Evolutionary conservation across 1,140 invertebrate genomes (phyloP).

Genomic region (Amphibalanus amphitrite): DNA sequence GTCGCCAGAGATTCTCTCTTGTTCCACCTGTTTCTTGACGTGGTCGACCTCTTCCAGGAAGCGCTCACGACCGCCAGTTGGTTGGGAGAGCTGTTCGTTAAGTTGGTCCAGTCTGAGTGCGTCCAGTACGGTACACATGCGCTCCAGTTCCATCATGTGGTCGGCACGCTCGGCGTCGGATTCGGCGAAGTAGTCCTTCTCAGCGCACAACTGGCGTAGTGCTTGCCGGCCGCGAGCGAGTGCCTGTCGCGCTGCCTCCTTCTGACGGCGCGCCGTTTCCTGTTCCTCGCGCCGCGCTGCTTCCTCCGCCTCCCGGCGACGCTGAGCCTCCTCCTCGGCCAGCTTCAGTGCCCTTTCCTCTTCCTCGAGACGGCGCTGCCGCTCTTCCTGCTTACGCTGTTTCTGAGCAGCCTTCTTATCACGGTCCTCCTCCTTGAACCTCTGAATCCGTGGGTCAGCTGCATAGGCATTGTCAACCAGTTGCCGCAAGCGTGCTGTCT

Average conservation of each 20-base stretch:
- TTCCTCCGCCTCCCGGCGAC: slow-evolving; percentile 65
- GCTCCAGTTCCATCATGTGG: slow-evolving; percentile 76
- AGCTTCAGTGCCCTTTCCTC: slow-evolving; percentile 33
- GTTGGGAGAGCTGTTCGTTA: neutral
- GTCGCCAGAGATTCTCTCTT: slow-evolving; percentile 32
- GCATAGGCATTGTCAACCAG: slow-evolving; percentile 87
- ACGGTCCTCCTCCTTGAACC: slow-evolving; percentile 87
- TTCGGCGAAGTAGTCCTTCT: slow-evolving; percentile 65
- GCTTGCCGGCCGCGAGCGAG: slow-evolving; percentile 65
- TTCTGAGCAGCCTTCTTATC: slow-evolving; percentile 76
- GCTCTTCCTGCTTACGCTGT: slow-evolving; percentile 73
- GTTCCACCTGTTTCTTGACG: slow-evolving; percentile 51
- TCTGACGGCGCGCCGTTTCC: slow-evolving; percentile 67
- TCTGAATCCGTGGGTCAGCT: slow-evolving; percentile 71
- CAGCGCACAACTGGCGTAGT: slow-evolving; percentile 64
- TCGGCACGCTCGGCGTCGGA: slow-evolving; percentile 52
- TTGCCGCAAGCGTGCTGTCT: slow-evolving; percentile 71
- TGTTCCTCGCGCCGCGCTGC: slow-evolving; percentile 56
- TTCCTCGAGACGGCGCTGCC: slow-evolving; percentile 25
- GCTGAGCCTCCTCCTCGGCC: slow-evolving; percentile 40
- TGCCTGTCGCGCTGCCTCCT: slow-evolving; percentile 61
- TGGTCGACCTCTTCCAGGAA: slow-evolving; percentile 36
- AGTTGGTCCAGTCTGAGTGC: slow-evolving; percentile 38
- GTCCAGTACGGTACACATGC: slow-evolving; percentile 67
- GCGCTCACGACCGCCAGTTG: neutral